Evolutionary conservation across 2,113 vertebrate species (phyloP), one percentile per base, ranked within the genome.

Genomic region (Opisthocomus hoazin): DNA sequence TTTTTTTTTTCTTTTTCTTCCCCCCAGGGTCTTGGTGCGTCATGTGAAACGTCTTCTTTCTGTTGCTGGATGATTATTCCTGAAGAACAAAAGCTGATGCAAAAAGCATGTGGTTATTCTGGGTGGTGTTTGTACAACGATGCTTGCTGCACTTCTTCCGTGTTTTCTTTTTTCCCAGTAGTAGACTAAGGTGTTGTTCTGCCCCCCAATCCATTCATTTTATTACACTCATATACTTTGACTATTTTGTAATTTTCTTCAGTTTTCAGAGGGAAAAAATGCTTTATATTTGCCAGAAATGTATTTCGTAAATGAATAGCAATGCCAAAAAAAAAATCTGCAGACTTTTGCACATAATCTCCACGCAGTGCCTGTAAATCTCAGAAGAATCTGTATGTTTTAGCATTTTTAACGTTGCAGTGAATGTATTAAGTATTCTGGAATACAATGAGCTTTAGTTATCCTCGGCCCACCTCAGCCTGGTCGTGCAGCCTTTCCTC

Each of bases 271-370:
- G 80, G 86, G 85, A 97, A 93, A 96, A 89, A 90, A 97, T 91
- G 94, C 97, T 98, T 98, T 98, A 98, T 98, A 97, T 98, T 98
- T 98, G 94, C 98, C 97, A 96, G 87, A 98, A 96, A 94, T 97
- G 51, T 92, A 98, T 98, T 98, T 97, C 89, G 85, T 94, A 87
- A 92, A 90, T 81, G 94, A 97, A 84, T 84, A 97, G 96, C 94
- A 91, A 96, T 89, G 85, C 88, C 54, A 93, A 94, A 93, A 94
- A 89, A 81, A 34, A 56, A 78, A 94, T 74, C 93, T 96, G 98
- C 97, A 97, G 92, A 95, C 78, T 92, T 98, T 98, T 98, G 98
- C 98, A 98, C 98, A 97, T 97, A 84, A 76, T 94, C 89, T 96
- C 85, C 93, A 92, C 92, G 32, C 80, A 98, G 97, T 98, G 97